A percentile compares a stretch with the other conserved stretches of the same genome.
Evolutionary conservation across 2,888 invertebrate species (phyloP).

Genomic region (Nematopogon swammerdamellus): DNA sequence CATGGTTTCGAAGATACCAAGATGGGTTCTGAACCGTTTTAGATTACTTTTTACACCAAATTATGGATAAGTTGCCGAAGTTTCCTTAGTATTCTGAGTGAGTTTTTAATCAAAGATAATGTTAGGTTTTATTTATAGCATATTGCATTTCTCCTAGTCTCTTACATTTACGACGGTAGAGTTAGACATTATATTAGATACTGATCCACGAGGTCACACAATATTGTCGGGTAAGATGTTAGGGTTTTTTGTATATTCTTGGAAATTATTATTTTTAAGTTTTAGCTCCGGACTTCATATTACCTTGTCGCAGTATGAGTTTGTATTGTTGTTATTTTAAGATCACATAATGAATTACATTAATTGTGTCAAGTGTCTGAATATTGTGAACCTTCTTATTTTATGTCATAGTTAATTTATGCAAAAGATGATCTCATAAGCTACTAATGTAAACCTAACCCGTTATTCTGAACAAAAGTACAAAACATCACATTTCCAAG

Average conservation of each 20-base stretch:
- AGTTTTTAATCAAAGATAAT: constrained; percentile 54
- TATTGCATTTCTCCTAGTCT: constrained; percentile 55
- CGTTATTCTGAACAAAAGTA: constrained; percentile 47
- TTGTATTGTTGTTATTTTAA: neutral
- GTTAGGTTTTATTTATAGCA: constrained; percentile 50
- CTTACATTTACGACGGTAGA: constrained; percentile 45
- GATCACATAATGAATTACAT: neutral
- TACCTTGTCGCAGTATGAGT: neutral
- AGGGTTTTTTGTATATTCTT: constrained; percentile 46
- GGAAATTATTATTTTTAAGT: constrained; percentile 25
- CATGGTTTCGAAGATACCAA: too few relatives aligned
- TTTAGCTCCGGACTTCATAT: constrained; percentile 18
- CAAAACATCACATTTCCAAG: constrained; percentile 30
- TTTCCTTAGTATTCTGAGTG: constrained; percentile 32
- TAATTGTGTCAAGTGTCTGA: too few relatives aligned
- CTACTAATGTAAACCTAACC: constrained; percentile 40
- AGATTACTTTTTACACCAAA: neutral
- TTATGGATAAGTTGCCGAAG: neutral
- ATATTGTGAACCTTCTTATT: neutral
- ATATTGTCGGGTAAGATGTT: constrained; percentile 17
- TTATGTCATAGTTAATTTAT: constrained; percentile 26
- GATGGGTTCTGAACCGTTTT: neutral
- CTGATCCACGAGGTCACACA: neutral
- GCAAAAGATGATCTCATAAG: constrained; percentile 54
- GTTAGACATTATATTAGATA: constrained; percentile 5